A percentile compares a stretch with the other conserved stretches of the same genome.
Conservation (phyloP, 2,888 invertebrate genomes). For the Smittia aterrima region DNA sequence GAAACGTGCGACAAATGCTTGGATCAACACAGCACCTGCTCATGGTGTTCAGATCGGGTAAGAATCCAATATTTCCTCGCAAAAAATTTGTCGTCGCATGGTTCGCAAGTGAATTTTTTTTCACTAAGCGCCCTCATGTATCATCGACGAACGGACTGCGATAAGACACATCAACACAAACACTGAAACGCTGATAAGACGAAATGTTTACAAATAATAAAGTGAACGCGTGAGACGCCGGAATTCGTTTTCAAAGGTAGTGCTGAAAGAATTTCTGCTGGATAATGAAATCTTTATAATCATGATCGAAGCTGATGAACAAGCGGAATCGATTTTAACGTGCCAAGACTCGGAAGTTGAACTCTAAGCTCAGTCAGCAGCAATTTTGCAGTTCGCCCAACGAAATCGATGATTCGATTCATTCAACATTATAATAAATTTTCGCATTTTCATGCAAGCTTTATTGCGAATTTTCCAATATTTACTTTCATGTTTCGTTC, state of each 20-base stretch:
- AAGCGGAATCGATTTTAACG: not conserved
- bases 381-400: not conserved
- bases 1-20: slow-evolving; percentile 50
- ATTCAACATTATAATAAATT: slow-evolving; percentile 24
- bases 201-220: slow-evolving; percentile 7
- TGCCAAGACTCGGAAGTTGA: not conserved
- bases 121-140: not conserved
- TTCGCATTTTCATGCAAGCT: slow-evolving; percentile 13
- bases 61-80: slow-evolving; percentile 15
- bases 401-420: not conserved
- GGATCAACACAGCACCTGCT: slow-evolving; percentile 47
- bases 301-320: not conserved
- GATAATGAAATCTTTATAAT: not conserved
- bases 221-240: not conserved
- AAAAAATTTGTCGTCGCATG: not conserved
- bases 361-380: not conserved
- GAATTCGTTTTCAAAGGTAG: not conserved
- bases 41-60: slow-evolving; percentile 54
- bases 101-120: not conserved
- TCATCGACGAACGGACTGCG: not conserved
- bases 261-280: not conserved
- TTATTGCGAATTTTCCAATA: not conserved
- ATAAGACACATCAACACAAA: not conserved
- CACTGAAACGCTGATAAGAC: not conserved
- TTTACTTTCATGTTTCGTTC: not conserved